Conservation (phyloP, 2,113 vertebrate species). For the Nycticorax nycticorax region DNA sequence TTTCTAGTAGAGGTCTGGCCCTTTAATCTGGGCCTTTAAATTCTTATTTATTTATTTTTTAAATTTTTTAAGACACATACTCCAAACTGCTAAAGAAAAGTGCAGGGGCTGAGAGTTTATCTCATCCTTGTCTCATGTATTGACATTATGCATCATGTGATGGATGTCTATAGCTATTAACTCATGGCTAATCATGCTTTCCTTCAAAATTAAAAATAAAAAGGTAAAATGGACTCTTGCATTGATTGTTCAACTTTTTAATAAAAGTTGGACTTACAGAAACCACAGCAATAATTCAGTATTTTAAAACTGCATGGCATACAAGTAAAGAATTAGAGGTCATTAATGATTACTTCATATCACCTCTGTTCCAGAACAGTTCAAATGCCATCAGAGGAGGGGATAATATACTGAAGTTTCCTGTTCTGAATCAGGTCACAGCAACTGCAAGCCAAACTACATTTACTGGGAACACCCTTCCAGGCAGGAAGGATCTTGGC, state of each 20-base stretch:
- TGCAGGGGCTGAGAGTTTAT: not conserved
- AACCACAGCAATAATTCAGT: not conserved
- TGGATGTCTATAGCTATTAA: not conserved
- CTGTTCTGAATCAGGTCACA: conserved; percentile 36
- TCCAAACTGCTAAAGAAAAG: not conserved
- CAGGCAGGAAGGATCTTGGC: conserved; percentile 47
- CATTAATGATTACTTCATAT: not conserved
- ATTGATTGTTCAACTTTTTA: not conserved
- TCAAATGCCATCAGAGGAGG: not conserved
- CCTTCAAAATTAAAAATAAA: not conserved
- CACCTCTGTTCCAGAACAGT: not conserved
- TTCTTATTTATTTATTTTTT: not conserved
- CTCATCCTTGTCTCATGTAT: not conserved
- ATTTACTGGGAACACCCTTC: conserved; percentile 44
- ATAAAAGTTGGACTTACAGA: not conserved
- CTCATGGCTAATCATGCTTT: not conserved
- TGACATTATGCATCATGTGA: not conserved
- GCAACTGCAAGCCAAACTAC: conserved; percentile 25
- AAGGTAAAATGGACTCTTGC: not conserved
- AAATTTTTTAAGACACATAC: not conserved
- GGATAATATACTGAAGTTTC: conserved; percentile 9
- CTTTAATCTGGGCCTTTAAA: not conserved
- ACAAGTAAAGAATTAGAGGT: not conserved
- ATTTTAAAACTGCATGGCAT: not conserved
- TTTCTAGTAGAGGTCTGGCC: not conserved